These are phyloP conservation scores for Potamilus streckersoni DNA, from an alignment of 1,140 invertebrate genomes.

Conservation along the genomic window DNA sequence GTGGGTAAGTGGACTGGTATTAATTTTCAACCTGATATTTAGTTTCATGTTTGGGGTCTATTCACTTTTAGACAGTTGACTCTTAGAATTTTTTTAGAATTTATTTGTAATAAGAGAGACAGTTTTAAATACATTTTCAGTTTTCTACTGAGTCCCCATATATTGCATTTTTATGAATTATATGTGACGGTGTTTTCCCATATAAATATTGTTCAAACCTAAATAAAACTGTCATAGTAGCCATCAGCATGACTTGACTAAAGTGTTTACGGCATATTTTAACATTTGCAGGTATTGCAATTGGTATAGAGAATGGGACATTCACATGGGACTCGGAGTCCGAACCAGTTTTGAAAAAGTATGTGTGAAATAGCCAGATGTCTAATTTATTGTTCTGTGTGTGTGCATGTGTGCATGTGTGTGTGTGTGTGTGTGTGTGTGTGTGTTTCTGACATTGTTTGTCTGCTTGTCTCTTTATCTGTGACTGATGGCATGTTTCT, in stretches of 20 bases:
- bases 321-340: slow-evolving; percentile 69
- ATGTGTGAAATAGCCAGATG: slow-evolving; percentile 25
- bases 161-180: neutral
- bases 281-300: slow-evolving; percentile 51
- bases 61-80: neutral
- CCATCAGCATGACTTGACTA: neutral
- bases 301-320: slow-evolving; percentile 67
- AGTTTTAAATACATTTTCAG: neutral
- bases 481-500: neutral
- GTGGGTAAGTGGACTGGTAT: too few species aligned
- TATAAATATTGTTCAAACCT: neutral
- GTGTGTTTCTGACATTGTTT: slow-evolving; percentile 1
- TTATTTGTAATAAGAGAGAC: neutral
- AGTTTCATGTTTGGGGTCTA: too few species aligned
- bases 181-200: neutral
- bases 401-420: neutral
- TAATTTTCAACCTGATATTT: too few species aligned
- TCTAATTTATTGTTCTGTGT: neutral
- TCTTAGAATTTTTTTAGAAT: neutral
- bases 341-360: slow-evolving; percentile 66
- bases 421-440: slow-evolving; percentile 6
- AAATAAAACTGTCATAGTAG: neutral
- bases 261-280: slow-evolving; percentile 3
- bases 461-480: neutral
- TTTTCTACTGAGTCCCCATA: too few species aligned